Conservation (phyloP, 2,888 invertebrate species). For the Scaptodrosophila latifasciaeformis region DNA sequence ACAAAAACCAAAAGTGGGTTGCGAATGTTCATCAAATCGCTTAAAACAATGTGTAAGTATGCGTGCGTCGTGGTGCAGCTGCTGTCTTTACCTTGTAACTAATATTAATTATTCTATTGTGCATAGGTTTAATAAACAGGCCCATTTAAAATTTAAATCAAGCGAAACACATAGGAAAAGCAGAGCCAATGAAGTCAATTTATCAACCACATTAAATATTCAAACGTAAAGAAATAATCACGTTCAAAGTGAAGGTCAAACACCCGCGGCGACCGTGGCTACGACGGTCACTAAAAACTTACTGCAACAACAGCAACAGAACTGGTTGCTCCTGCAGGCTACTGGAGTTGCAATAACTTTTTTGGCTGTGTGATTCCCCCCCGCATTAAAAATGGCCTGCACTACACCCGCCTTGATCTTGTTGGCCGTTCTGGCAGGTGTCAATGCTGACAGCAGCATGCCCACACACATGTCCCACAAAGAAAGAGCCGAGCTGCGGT, state of each 20-base stretch:
- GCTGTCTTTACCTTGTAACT: neutral
- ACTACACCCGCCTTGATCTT: slow-evolving; percentile 33
- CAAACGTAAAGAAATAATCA: slow-evolving; percentile 32
- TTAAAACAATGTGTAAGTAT: neutral
- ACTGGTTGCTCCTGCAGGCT: no score
- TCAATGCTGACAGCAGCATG: slow-evolving; percentile 58
- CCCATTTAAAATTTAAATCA: slow-evolving; percentile 34
- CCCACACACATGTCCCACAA: slow-evolving; percentile 79
- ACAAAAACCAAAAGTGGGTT: neutral
- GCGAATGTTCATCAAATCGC: neutral
- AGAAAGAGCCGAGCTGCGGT: slow-evolving; percentile 82
- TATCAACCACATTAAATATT: slow-evolving; percentile 23
- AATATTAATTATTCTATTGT: neutral
- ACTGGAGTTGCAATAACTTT: slow-evolving; percentile 27
- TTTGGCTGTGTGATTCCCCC: no score
- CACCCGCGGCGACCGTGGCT: slow-evolving; percentile 28
- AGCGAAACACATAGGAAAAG: slow-evolving; percentile 39
- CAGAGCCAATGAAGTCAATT: slow-evolving; percentile 31
- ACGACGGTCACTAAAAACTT: no score
- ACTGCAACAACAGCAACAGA: slow-evolving; percentile 25
- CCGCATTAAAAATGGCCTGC: neutral
- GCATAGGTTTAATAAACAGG: slow-evolving; percentile 32
- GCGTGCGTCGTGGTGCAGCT: no score
- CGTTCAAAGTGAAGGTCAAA: slow-evolving; percentile 72
- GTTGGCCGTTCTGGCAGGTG: slow-evolving; percentile 37